phyloP scores from a whole-genome alignment of 2,113 vertebrate genomes.

The Myrmecobius fasciatus region DNA sequence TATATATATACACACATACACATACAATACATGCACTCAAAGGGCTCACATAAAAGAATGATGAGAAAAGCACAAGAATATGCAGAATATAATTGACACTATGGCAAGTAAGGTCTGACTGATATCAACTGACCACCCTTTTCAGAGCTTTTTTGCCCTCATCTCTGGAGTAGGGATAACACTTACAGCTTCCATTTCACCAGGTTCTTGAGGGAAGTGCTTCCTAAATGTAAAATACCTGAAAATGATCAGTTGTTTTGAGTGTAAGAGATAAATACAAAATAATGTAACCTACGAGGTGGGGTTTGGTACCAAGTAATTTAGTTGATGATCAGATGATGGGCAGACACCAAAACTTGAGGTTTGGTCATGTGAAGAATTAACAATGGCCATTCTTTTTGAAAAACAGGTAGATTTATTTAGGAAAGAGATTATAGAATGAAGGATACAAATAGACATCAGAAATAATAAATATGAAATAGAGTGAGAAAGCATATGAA shows the following conservation, averaged over 20 bases:
- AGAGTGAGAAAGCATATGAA: too few species aligned
- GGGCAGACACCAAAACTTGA: too few species aligned
- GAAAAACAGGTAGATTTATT: too few species aligned
- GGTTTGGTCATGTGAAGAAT: too few species aligned
- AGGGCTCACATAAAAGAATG: not conserved
- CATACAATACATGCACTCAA: not conserved
- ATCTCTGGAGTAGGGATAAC: slow-evolving; percentile 55
- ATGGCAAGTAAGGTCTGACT: not conserved
- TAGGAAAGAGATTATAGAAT: too few species aligned
- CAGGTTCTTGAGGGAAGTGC: not conserved
- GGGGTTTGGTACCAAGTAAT: too few species aligned
- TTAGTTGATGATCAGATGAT: too few species aligned
- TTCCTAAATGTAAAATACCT: not conserved
- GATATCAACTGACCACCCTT: slow-evolving; percentile 8
- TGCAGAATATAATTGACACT: not conserved
- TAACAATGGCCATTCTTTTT: too few species aligned
- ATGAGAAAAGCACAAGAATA: not conserved
- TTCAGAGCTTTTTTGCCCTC: slow-evolving; percentile 53
- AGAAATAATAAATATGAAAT: too few species aligned
- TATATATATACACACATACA: too few species aligned
- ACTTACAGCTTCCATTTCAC: not conserved
- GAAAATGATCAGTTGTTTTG: not conserved
- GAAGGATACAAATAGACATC: too few species aligned
- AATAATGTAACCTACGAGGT: too few species aligned
- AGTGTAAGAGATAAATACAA: not conserved